phyloP scores from a whole-genome alignment of 2,888 invertebrate genomes.

The Nephrocerus scutellatus region DNA sequence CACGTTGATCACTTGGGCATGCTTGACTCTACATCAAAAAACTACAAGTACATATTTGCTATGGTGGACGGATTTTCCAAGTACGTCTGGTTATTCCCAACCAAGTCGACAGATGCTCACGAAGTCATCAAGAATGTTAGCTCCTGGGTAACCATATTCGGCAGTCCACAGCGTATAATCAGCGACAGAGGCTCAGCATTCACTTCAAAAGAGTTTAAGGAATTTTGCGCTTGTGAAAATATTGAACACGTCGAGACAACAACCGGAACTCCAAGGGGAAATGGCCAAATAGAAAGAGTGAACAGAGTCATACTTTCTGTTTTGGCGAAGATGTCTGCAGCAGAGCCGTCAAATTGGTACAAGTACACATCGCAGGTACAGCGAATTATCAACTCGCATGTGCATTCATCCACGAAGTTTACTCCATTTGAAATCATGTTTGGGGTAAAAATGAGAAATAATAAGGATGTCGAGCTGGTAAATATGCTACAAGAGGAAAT shows the following conservation, averaged over 20 bases:
- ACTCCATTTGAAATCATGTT: constrained; percentile 12
- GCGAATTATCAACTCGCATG: constrained; percentile 9
- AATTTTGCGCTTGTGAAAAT: constrained; percentile 7
- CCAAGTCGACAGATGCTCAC: constrained; percentile 7
- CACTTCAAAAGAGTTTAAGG: constrained; percentile 13
- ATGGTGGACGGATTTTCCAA: constrained; percentile 17
- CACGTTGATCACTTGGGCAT: constrained; percentile 24
- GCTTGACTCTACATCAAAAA: constrained; percentile 22
- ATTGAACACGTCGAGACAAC: constrained; percentile 13
- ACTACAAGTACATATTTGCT: constrained; percentile 18
- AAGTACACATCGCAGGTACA: constrained; percentile 14
- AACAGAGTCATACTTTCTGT: constrained; percentile 14
- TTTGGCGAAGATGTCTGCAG: constrained; percentile 12
- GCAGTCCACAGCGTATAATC: constrained; percentile 13
- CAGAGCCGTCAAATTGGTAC: constrained; percentile 13
- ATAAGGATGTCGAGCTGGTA: too few species aligned
- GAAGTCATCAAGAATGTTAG: constrained; percentile 8
- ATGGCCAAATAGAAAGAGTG: constrained; percentile 14
- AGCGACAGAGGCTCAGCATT: constrained; percentile 18
- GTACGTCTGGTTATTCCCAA: constrained; percentile 13
- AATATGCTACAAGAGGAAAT: too few species aligned
- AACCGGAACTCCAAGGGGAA: constrained; percentile 14
- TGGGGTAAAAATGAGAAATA: constrained; percentile 9
- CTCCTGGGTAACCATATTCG: constrained; percentile 11
- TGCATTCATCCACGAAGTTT: constrained; percentile 7